Conservation (phyloP, 2,888 invertebrate genomes). For the Apotomis betuletana region DNA sequence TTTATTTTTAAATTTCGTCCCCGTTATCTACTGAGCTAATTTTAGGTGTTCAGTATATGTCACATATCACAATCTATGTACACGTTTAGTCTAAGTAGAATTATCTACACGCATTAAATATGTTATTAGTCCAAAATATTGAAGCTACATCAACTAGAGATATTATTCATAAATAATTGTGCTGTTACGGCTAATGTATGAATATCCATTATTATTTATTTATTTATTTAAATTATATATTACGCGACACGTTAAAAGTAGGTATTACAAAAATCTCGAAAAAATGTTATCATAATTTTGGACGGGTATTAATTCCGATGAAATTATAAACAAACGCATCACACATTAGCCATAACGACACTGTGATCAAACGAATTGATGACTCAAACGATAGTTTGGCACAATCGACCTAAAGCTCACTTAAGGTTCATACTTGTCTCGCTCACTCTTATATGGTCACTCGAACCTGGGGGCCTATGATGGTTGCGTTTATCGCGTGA, state of each 20-base stretch:
- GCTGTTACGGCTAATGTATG: conserved; percentile 9
- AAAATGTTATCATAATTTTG: background rate
- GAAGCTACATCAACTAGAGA: conserved; percentile 13
- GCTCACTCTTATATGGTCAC: too few species aligned
- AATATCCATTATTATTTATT: too few species aligned
- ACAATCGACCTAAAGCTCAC: conserved; percentile 15
- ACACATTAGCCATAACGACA: conserved; percentile 17
- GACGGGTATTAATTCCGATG: conserved; percentile 10
- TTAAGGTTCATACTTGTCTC: too few species aligned
- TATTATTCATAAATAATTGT: conserved; percentile 16
- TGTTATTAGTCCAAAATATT: conserved; percentile 16
- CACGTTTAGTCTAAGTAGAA: conserved; percentile 19
- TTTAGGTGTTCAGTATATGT: background rate
- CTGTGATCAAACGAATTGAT: conserved; percentile 13
- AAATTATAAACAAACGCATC: background rate
- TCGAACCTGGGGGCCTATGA: too few species aligned
- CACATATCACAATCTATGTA: conserved; percentile 27
- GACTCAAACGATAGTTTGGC: conserved; percentile 9
- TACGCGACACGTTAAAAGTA: too few species aligned
- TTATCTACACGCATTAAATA: conserved; percentile 22
- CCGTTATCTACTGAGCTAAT: too few species aligned
- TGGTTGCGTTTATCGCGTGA: too few species aligned
- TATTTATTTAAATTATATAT: too few species aligned
- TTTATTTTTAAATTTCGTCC: background rate
- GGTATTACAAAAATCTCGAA: background rate